These are phyloP conservation scores for Guaruba guarouba DNA, from an alignment of 2,113 vertebrate genomes.

Conservation along the genomic window DNA sequence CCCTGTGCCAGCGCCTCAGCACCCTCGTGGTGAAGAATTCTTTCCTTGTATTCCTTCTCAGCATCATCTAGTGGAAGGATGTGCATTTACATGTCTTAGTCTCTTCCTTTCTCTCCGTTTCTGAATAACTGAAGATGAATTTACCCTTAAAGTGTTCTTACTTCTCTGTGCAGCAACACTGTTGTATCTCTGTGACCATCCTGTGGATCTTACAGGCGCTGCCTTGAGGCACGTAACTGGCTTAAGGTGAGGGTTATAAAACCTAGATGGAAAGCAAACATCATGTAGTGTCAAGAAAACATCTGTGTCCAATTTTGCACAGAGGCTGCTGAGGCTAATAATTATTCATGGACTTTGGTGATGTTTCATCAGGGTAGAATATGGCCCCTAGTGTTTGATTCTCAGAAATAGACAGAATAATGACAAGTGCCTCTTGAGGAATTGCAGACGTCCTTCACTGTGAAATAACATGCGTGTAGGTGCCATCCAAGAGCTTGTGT, in stretches of 20 bases:
- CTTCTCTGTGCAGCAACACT: fast-evolving
- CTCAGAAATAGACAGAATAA: neutral
- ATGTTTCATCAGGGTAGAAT: neutral
- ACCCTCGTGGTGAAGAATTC: neutral
- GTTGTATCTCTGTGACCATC: neutral
- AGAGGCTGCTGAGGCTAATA: neutral
- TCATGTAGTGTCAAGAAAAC: neutral
- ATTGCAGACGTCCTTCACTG: neutral
- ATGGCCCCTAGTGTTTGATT: neutral
- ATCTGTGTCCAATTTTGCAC: neutral
- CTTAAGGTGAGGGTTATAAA: neutral
- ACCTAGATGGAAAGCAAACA: neutral
- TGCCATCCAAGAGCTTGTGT: conserved; percentile 4
- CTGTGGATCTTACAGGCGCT: neutral
- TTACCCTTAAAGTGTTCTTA: neutral
- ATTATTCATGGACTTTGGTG: neutral
- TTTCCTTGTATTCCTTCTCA: neutral
- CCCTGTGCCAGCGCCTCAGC: neutral
- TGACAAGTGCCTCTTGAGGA: neutral
- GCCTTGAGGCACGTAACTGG: neutral
- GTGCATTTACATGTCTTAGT: neutral
- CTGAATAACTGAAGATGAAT: neutral
- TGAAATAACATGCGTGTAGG: neutral
- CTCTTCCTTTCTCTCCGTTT: neutral
- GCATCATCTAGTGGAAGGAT: neutral